A percentile compares a stretch with the other conserved stretches of the same genome.
Evolutionary conservation across 1,140 invertebrate species (phyloP).

Genomic region (Teleopsis dalmanni): DNA sequence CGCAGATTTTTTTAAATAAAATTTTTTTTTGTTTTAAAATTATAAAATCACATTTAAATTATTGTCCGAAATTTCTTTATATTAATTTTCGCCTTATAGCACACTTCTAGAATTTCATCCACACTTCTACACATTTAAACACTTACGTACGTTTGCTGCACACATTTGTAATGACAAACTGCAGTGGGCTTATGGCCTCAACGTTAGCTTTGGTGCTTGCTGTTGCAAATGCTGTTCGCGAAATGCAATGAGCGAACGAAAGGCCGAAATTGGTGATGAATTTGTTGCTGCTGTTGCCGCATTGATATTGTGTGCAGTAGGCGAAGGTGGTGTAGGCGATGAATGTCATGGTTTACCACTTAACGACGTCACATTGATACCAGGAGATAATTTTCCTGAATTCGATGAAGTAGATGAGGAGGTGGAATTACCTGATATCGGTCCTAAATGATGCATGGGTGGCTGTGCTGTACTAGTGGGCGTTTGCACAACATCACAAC

Average conservation of each 20-base stretch:
- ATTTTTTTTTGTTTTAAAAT: constrained; percentile 10
- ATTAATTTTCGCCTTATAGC: constrained; percentile 5
- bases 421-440: constrained; percentile 39
- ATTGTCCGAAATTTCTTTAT: constrained; percentile 41
- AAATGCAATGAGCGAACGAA: constrained; percentile 38
- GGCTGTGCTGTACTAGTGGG: constrained; percentile 32
- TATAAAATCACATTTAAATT: constrained; percentile 44
- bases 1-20: no score
- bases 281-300: constrained; percentile 14
- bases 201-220: constrained; percentile 27
- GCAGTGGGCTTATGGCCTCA: constrained; percentile 23
- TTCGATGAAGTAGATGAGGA: constrained; percentile 35
- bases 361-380: constrained; percentile 37
- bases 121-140: not conserved
- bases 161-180: not conserved
- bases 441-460: constrained; percentile 32
- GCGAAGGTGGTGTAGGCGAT: constrained; percentile 13
- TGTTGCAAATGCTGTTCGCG: constrained; percentile 36
- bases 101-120: not conserved
- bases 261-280: constrained; percentile 36
- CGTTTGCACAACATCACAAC: constrained; percentile 43
- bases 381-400: constrained; percentile 39
- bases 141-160: not conserved
- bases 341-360: constrained; percentile 42
- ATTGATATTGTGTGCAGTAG: constrained; percentile 4